Base-by-base conservation (phyloP, 2,888 invertebrate species). In the Mellilla xanthometata region DNA sequence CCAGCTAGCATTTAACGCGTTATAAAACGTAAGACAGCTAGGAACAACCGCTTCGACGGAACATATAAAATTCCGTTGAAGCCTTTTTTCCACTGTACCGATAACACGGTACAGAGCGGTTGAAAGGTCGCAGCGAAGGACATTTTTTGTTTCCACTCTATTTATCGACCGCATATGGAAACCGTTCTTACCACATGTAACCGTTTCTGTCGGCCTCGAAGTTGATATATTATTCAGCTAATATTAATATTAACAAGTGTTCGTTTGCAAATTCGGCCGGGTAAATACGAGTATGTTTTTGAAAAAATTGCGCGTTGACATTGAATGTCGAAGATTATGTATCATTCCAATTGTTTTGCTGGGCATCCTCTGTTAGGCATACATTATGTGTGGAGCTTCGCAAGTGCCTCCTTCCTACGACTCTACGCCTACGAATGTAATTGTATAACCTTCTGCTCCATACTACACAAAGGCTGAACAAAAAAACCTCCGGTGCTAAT, bases 31-130 rank as follows among this genome's bases (percentile, higher is more conserved):
- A 77, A n/a, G n/a, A 83, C 83, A 78, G 77, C 82, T 80, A 82
- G 76, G 83, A 80, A n/a, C n/a, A n/a, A 81, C 84, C 81, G 84
- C 85, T 81, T 64, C 66, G 76, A 65, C 70, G 61, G 72, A 72
- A 66, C 70, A 80, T 76, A 86, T 85, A 77, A 83, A 85, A 87
- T 82, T 87, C 86, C 87, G 84, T 87, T 81, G 81, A 73, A 80
- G 72, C 78, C 79, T 85, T 88, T 84, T 86, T 85, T 79, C 71
- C 65, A 67, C 70, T 68, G 81, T 84, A 85, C 85, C 84, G 83
- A 87, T 81, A 83, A 76, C 75, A 75, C 78, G 76, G 81, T 78
- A 79, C 72, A 65, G 28, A 46, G 53, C 76, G 72, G 76, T 78
- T 77, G 66, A 83, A 81, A 88, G 87, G 86, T 86, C 81, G 74